Evolutionary conservation across 2,113 vertebrate genomes (phyloP), one percentile per base, ranked within the genome.

Genomic region (Baryphthengus martii): DNA sequence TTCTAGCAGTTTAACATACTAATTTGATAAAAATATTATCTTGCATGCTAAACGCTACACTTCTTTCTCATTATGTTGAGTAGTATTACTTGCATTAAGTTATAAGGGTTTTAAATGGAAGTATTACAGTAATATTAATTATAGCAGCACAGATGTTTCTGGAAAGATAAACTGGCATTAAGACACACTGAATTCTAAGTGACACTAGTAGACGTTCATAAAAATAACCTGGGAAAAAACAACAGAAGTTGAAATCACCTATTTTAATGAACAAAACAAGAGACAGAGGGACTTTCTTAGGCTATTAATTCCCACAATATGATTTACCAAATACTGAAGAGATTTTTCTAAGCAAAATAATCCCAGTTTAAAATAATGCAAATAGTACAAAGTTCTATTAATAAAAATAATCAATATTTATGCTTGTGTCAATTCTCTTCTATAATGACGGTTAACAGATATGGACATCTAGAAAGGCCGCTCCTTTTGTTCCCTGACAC

Each of bases 81-180:
- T 15, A 88, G 55, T 76, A 65, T 90, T 94, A 84, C 56, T 70
- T 47, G 66, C 56, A 88, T 61, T 86, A 67, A 75, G 52, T 47
- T 63, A 61, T 53, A 67, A 81, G 86, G 79, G 62, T 71, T 96
- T 91, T 44, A 83, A 79, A 85, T 79, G 9, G 29, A 89, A 85
- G 17, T 61, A 89, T 84, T 91, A 88, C 94, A 97, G 93, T 88
- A 90, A 71, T 72, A 95, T 86, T 89, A 93, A 94, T 95, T 96
- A 90, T 75, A 81, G 44, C 17, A 87, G 72, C 56, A 93, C 92
- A 96, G 90, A 89, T 95, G 93, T 95, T 96, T 90, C 70, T 93
- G 65, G 73, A 65, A 71, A 93, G 90, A 94, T 93, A 96, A 96
- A 88, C 2, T 61, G 44, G 21, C 75, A 80, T 76, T 89, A 94